Conservation (phyloP, 2,113 vertebrate genomes). For the Verasper variegatus region DNA sequence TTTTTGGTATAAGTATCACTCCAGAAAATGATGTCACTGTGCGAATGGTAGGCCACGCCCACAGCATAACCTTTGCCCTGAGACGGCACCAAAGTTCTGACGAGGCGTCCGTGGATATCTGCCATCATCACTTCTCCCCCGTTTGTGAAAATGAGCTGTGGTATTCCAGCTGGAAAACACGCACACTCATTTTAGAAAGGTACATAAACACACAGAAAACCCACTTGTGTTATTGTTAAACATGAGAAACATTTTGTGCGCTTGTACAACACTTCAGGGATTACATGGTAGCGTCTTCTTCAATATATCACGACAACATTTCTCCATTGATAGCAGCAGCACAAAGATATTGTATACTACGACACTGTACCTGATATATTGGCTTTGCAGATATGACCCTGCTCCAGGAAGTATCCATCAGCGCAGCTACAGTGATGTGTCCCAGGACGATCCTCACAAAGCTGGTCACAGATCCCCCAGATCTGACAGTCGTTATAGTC, state of each 20-base stretch:
- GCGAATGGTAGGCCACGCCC: slow-evolving; percentile 73
- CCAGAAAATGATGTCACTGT: slow-evolving; percentile 76
- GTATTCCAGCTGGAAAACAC: slow-evolving; percentile 70
- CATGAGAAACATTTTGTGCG: background rate
- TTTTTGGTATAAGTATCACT: slow-evolving; percentile 78
- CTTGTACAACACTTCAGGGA: background rate
- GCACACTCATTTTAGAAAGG: background rate
- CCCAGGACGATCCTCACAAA: slow-evolving; percentile 80
- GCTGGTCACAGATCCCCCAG: slow-evolving; percentile 84
- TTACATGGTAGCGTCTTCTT: too few relatives aligned
- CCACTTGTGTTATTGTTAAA: background rate
- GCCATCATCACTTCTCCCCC: slow-evolving; percentile 80
- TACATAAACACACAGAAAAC: background rate
- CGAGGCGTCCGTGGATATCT: slow-evolving; percentile 78
- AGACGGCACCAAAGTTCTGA: slow-evolving; percentile 71
- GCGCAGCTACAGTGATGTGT: slow-evolving; percentile 81
- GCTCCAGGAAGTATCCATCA: slow-evolving; percentile 78
- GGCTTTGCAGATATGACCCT: slow-evolving; percentile 78
- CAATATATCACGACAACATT: too few relatives aligned
- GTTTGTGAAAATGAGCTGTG: slow-evolving; percentile 81
- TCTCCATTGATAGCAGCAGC: background rate
- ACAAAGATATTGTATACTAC: background rate
- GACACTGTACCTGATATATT: slow-evolving; percentile 74
- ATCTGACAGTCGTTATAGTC: slow-evolving; percentile 83
- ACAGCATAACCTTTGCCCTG: slow-evolving; percentile 75